Evolutionary conservation across 1,140 invertebrate genomes (phyloP).

Genomic region (Pseudomyrmex concolor): DNA sequence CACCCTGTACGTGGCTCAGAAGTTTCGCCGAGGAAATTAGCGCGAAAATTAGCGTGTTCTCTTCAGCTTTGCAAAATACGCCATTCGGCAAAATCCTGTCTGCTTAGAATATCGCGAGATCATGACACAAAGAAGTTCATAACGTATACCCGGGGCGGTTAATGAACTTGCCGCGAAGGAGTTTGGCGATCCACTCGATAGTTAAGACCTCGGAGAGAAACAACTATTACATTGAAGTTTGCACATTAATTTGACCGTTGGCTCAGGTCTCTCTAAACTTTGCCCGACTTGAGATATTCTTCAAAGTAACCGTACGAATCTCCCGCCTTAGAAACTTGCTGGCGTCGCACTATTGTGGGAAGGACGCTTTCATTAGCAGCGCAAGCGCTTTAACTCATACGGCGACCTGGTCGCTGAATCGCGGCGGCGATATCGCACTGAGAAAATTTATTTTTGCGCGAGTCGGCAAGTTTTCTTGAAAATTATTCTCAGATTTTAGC

Average conservation of each 20-base stretch:
- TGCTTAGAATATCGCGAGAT: constrained; percentile 47
- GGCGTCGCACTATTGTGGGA: constrained; percentile 61
- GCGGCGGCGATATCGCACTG: too few species aligned
- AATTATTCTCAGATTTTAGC: not conserved
- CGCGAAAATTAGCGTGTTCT: constrained; percentile 45
- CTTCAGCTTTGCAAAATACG: constrained; percentile 14
- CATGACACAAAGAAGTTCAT: constrained; percentile 43
- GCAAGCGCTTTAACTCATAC: constrained; percentile 28
- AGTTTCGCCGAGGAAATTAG: constrained; percentile 48
- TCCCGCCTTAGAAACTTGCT: constrained; percentile 52
- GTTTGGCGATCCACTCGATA: constrained; percentile 71
- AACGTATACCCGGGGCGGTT: constrained; percentile 59
- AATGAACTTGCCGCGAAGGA: constrained; percentile 67
- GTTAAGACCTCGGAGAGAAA: constrained; percentile 71
- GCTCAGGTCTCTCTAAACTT: constrained; percentile 65
- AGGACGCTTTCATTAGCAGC: constrained; percentile 70
- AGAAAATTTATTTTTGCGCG: constrained; percentile 12
- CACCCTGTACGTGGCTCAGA: constrained; percentile 36
- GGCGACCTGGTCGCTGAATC: not conserved
- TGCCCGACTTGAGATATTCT: constrained; percentile 68
- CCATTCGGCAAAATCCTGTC: constrained; percentile 40
- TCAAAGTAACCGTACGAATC: constrained; percentile 74
- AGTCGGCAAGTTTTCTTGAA: constrained; percentile 23
- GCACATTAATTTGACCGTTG: constrained; percentile 75
- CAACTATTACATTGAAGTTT: constrained; percentile 76